Conservation (phyloP, 2,113 vertebrate genomes). For the Dasypus novemcinctus region DNA sequence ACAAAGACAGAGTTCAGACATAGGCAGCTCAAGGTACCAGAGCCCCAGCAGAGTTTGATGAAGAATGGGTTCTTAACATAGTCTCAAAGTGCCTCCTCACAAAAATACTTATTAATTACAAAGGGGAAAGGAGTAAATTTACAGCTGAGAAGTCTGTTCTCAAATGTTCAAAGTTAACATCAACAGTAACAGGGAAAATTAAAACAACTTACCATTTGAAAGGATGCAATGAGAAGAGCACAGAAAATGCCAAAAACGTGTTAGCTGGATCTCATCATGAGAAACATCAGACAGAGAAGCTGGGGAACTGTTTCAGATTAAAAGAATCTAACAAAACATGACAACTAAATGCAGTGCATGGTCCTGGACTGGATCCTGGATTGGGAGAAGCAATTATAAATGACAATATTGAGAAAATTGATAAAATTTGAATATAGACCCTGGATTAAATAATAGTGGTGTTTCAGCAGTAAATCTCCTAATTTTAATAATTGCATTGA, state of each 20-base stretch:
- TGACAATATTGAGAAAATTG: not conserved
- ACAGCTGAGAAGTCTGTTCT: not conserved
- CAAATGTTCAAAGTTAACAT: too few relatives aligned
- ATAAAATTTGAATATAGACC: not conserved
- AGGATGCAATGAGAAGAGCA: not conserved
- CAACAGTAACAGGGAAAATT: rapidly evolving
- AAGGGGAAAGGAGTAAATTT: not conserved
- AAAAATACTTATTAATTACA: not conserved
- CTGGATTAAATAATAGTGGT: not conserved
- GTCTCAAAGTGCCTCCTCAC: not conserved
- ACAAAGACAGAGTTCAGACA: not conserved
- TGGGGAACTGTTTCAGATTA: not conserved
- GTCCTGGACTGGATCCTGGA: too few relatives aligned
- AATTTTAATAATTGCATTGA: not conserved
- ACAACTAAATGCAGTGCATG: too few relatives aligned
- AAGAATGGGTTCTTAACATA: not conserved
- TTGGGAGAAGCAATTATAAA: not conserved
- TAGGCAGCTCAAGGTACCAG: not conserved
- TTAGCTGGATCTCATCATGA: not conserved
- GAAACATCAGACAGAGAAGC: too few relatives aligned
- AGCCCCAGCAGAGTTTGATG: not conserved
- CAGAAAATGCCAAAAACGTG: rapidly evolving
- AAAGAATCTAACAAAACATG: not conserved
- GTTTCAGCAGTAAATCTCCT: not conserved
- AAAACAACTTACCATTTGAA: rapidly evolving